phyloP scores from a whole-genome alignment of 1,140 invertebrate genomes.

The Drosophila navojoa region DNA sequence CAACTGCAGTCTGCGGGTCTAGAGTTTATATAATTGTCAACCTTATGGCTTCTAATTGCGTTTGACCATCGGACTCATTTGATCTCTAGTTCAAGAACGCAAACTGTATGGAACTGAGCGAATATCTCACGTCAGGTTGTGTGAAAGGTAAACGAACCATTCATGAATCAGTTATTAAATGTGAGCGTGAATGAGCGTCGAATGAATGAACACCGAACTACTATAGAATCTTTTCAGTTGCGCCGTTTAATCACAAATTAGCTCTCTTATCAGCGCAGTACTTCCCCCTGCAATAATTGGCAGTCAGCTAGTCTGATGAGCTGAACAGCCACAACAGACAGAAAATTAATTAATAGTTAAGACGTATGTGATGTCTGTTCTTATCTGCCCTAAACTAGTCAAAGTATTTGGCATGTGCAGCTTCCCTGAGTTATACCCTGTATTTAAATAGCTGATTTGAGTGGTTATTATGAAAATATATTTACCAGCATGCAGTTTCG shows the following conservation, averaged over 20 bases:
- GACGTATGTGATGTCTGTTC: not conserved
- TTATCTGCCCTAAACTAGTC: not conserved
- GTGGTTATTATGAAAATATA: too few relatives aligned
- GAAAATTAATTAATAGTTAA: not conserved
- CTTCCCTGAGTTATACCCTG: not conserved
- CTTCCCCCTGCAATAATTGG: not conserved
- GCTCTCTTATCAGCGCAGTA: not conserved
- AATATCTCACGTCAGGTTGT: too few relatives aligned
- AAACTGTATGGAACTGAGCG: not conserved
- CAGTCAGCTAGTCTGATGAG: not conserved
- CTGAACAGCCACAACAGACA: not conserved
- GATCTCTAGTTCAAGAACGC: conserved; percentile 69
- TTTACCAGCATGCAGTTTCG: too few relatives aligned
- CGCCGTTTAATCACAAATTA: not conserved
- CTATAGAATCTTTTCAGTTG: conserved; percentile 8
- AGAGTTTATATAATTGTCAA: conserved; percentile 59
- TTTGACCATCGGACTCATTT: conserved; percentile 55
- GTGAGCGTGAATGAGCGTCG: not conserved
- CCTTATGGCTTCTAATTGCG: conserved; percentile 47
- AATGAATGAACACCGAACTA: conserved; percentile 9
- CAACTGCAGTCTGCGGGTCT: conserved; percentile 35
- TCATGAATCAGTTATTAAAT: conserved; percentile 51
- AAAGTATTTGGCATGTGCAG: not conserved
- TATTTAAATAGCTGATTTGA: not conserved
- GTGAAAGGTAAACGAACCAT: conserved; percentile 61